Evolutionary conservation across 1,140 invertebrate genomes (phyloP).

Genomic region (Gonatopus flavifemur): DNA sequence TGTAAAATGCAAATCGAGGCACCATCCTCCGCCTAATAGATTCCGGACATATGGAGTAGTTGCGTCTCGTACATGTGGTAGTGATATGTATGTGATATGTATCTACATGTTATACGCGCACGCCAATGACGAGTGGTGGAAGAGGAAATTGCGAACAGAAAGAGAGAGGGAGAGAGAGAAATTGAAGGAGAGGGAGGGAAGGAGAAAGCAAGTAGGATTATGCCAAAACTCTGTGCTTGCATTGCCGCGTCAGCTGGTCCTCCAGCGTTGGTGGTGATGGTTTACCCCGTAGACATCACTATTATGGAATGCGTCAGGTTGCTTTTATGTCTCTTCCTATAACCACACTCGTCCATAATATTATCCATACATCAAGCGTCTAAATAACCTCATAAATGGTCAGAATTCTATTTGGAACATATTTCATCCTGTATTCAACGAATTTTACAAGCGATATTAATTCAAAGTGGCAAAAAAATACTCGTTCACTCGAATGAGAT

Average conservation of each 20-base stretch:
- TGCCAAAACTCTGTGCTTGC: slow-evolving; percentile 29
- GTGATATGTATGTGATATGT: not conserved
- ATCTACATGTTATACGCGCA: slow-evolving; percentile 5
- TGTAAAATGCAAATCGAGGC: slow-evolving; percentile 40
- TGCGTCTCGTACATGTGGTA: not conserved
- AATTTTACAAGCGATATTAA: no score
- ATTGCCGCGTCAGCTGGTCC: slow-evolving; percentile 39
- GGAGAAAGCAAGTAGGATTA: not conserved
- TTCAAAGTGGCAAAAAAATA: no score
- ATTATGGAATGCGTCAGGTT: slow-evolving; percentile 44
- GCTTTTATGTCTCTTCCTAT: slow-evolving; percentile 39
- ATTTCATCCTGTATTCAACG: no score
- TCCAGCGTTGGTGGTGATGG: slow-evolving; percentile 34
- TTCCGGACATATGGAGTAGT: slow-evolving; percentile 15
- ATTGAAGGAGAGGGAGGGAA: not conserved
- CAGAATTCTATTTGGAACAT: no score
- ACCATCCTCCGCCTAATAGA: slow-evolving; percentile 23
- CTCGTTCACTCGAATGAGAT: no score
- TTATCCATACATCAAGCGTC: slow-evolving; percentile 12
- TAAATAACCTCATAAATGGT: no score
- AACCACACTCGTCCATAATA: slow-evolving; percentile 3
- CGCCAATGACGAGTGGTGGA: not conserved
- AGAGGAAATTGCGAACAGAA: not conserved
- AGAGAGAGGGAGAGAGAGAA: not conserved
- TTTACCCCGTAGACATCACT: slow-evolving; percentile 36